These are phyloP conservation scores for Tiaroga cobitis DNA, from an alignment of 2,797 vertebrate genomes.

Conservation along the genomic window DNA sequence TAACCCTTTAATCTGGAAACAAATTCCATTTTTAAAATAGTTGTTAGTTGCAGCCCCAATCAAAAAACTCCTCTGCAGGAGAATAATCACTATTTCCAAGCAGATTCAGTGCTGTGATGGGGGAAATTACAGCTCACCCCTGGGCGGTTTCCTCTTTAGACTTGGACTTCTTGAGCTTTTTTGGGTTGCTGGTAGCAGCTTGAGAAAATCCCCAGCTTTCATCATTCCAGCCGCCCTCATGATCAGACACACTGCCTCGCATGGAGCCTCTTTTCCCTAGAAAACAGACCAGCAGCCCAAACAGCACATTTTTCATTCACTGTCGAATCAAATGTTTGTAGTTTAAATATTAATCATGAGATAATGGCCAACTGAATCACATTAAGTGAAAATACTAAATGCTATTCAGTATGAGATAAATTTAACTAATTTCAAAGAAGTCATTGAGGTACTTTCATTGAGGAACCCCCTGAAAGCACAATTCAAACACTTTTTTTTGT, in stretches of 20 bases:
- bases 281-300: neutral
- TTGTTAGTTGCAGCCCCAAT: too few species aligned
- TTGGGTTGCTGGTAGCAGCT: slow-evolving; percentile 86
- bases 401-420: neutral
- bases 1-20: neutral
- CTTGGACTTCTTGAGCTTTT: slow-evolving; percentile 94
- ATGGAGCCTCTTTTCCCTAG: slow-evolving; percentile 94
- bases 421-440: neutral
- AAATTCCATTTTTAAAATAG: neutral
- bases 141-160: slow-evolving; percentile 91
- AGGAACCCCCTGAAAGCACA: neutral
- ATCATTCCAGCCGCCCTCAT: slow-evolving; percentile 93
- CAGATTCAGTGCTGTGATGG: neutral
- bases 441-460: neutral
- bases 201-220: slow-evolving; percentile 89
- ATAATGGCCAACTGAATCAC: neutral
- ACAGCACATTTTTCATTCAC: neutral
- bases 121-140: slow-evolving; percentile 78
- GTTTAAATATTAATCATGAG: neutral
- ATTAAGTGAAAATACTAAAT: neutral
- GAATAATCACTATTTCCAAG: neutral
- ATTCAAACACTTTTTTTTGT: neutral
- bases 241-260: slow-evolving; percentile 89
- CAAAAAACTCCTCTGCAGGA: neutral
- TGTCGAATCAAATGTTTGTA: neutral